Base-by-base conservation (phyloP, 2,888 invertebrate genomes). In the Chorisops tibialis region DNA sequence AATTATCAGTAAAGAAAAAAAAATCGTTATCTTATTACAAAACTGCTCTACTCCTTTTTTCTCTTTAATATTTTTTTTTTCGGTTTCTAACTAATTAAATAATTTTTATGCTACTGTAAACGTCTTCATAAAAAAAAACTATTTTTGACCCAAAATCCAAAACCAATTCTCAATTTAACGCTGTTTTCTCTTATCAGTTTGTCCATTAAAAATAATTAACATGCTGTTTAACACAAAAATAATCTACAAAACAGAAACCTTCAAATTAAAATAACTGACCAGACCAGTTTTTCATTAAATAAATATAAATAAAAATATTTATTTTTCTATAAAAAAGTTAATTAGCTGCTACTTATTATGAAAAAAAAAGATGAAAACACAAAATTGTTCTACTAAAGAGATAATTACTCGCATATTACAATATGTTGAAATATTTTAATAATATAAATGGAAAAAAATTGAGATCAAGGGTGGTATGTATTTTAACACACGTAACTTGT, bases 191-290 rank as follows among this genome's bases (percentile, higher is more conserved):
- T 51, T 62, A 62, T 51, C 58, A 63, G 35, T 56, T 43, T 24
- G 54, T 35, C 62, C 59, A 65, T 65, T 65, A 62, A 65, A 65
- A 63, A 65, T 65, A 65, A 65, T 65, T 65, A 65, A 65, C 59
- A 65, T 63, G 61, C 59, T 65, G 65, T 65, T 65, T 63, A 61
- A 61, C 63, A 51, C 58, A 60, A 45, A 19, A 48, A 59, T 48
- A 59, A 16, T 56, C 35, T 56, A 52, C 19, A 24, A 43, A 43
- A 43, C 11, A 16, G 16, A 41, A 16, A 16, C 43, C 16, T 41
- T 41, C n/a, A 41, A 41, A 41, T 16, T 41, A 1, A 41, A 41
- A 6, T 41, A 41, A 41, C 16, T n/a, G 16, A 30, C 49, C 45
- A 38, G 22, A 48, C 30, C 49, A 58, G 35, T 58, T 58, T 49